Percentiles rank a stretch among this genome's conserved stretches.
These are phyloP conservation scores for Gorsachius goisagi DNA, from an alignment of 2,113 vertebrate species.

Conservation along the genomic window DNA sequence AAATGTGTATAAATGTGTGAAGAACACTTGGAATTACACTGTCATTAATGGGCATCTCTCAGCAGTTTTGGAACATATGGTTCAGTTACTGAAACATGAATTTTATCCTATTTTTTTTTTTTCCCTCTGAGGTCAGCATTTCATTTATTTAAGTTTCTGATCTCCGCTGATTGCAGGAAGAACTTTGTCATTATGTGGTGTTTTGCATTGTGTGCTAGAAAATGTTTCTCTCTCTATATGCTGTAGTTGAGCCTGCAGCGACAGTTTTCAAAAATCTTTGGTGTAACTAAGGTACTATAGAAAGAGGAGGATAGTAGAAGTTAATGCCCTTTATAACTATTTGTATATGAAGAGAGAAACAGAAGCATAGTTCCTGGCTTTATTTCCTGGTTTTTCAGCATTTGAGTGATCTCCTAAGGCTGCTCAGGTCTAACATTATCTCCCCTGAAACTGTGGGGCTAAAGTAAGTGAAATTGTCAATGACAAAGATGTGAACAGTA, in stretches of 20 bases:
- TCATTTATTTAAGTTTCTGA: not conserved
- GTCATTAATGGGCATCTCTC: not conserved
- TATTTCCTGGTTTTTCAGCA: not conserved
- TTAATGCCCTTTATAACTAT: not conserved
- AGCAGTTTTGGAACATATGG: not conserved
- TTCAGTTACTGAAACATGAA: not conserved
- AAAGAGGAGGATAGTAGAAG: not conserved
- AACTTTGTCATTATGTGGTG: not conserved
- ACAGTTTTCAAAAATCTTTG: not conserved
- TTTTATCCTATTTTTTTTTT: not conserved
- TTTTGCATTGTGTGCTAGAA: not conserved
- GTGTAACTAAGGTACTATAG: not conserved
- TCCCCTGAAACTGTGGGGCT: not conserved
- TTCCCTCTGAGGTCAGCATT: not conserved
- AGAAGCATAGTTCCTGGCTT: not conserved
- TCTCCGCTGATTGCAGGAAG: not conserved
- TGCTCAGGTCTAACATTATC: too few species aligned
- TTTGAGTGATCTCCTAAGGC: not conserved
- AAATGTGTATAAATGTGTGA: not conserved
- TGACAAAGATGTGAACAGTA: not conserved
- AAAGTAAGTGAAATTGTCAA: not conserved
- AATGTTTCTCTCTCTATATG: not conserved
- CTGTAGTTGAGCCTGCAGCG: not conserved
- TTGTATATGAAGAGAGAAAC: not conserved
- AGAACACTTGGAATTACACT: not conserved